Base-by-base conservation (phyloP, 2,797 vertebrate genomes). In the Martes flavigula region DNA sequence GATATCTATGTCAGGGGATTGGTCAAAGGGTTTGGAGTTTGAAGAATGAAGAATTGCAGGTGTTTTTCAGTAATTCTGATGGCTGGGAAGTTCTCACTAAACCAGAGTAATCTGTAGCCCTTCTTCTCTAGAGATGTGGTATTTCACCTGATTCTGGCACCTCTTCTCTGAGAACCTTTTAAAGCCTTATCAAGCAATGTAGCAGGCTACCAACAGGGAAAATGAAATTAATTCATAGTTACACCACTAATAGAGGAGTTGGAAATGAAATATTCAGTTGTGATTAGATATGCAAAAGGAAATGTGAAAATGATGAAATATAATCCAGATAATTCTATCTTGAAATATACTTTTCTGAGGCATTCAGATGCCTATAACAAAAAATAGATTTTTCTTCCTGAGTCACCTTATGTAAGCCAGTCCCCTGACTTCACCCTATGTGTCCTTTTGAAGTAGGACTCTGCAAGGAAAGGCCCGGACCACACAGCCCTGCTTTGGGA, bases 41-140 rank as follows among this genome's bases (percentile, higher is more conserved):
- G 21, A 25, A 83, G 43, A 89, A 17, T 54, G 64, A 62, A 93
- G 75, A 64, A 60, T 92, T 83, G 84, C 58, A 48, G 54, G 9
- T 87, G 12, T 60, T 54, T 94, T 83, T 18, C 46, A 4, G 18
- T 66, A 48, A 72, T 88, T 78, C 43, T 62, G 54, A 51, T 64
- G 85, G 60, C 43, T 82, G n/a, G 79, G 14, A 48, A 96, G 83
- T 79, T 64, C 12, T 35, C 11, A 40, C 38, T 40, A 77, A 83
- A 60, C 32, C 43, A 38, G 79, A 66, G 64, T 48, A 10, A 48
- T 90, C 68, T 70, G 12, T 72, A 54, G 97, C 5, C 70, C 40
- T 83, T 97, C 17, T 85, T 95, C 56, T 93, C 51, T 13, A 96
- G 90, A 91, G 48, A 94, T 46, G 3, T 90, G 35, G 2, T 75